Conservation (phyloP, 2,797 vertebrate species). For the Hyperoplus lanceolatus region DNA sequence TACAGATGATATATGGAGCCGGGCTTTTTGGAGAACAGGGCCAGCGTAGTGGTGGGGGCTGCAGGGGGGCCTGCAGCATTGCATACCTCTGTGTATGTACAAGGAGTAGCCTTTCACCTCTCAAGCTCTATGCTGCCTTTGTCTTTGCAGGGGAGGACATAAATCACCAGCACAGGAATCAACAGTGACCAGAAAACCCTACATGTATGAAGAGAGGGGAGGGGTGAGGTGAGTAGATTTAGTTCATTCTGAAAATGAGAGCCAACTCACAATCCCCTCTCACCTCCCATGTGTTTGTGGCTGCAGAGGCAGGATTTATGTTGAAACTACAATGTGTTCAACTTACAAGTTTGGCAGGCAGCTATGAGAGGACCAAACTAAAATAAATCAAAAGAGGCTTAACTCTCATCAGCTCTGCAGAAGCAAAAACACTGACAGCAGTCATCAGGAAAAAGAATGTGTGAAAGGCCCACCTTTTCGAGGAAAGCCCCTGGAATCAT, state of each 20-base stretch:
- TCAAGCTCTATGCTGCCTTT: conserved; percentile 74
- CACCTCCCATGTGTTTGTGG: conserved; percentile 38
- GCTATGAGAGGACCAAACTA: conserved; percentile 16
- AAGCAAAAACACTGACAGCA: conserved; percentile 40
- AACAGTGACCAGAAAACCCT: conserved; percentile 40
- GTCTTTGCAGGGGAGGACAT: conserved; percentile 73
- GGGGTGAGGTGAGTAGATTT: conserved; percentile 26
- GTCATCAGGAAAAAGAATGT: conserved; percentile 36
- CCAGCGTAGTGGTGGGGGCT: conserved; percentile 52
- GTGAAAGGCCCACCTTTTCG: conserved; percentile 52
- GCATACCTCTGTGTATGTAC: conserved; percentile 79
- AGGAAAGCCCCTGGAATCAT: conserved; percentile 38
- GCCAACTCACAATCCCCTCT: conserved; percentile 53
- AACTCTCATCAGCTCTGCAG: conserved; percentile 45
- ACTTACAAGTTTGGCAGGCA: conserved; percentile 51
- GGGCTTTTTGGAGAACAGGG: conserved; percentile 57
- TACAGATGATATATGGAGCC: conserved; percentile 79
- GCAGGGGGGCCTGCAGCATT: conserved; percentile 31
- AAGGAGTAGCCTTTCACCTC: conserved; percentile 77
- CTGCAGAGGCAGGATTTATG: conserved; percentile 54
- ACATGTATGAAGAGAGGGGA: conserved; percentile 23
- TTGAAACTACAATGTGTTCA: conserved; percentile 55
- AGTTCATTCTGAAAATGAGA: conserved; percentile 44
- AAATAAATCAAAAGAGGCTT: conserved; percentile 39
- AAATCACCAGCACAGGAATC: conserved; percentile 68